Evolutionary conservation across 2,797 vertebrate species (phyloP).

Genomic region (Parambassis ranga): DNA sequence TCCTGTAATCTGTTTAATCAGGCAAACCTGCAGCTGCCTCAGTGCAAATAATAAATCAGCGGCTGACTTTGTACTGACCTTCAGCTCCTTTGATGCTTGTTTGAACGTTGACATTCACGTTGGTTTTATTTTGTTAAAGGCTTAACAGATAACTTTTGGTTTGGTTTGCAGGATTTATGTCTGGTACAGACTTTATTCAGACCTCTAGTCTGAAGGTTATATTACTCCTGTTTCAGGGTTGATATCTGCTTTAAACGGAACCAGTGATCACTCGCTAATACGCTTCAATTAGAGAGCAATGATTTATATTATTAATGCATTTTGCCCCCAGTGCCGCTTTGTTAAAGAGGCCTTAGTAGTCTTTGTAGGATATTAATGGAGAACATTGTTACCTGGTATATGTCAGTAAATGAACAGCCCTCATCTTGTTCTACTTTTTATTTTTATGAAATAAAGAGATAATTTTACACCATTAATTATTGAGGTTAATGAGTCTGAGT

Average conservation of each 20-base stretch:
- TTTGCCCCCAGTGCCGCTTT: slow-evolving; percentile 15
- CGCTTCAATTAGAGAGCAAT: slow-evolving; percentile 4
- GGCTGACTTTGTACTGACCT: slow-evolving; percentile 34
- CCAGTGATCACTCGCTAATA: slow-evolving; percentile 2
- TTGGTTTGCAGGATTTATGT: background rate
- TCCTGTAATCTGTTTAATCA: slow-evolving; percentile 31
- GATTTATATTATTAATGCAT: slow-evolving; percentile 44
- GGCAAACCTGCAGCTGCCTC: slow-evolving; percentile 28
- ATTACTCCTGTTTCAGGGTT: background rate
- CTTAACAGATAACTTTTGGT: slow-evolving; percentile 11
- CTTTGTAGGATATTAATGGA: background rate
- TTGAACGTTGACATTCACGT: slow-evolving; percentile 9
- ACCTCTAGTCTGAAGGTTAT: background rate
- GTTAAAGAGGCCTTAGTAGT: slow-evolving; percentile 18
- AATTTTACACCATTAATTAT: background rate
- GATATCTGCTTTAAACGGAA: slow-evolving; percentile 2
- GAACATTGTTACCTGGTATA: background rate
- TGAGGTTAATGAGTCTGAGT: too few species aligned
- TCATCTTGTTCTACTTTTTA: background rate
- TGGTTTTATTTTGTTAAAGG: slow-evolving; percentile 13
- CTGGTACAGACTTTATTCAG: background rate
- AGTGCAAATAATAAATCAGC: slow-evolving; percentile 23
- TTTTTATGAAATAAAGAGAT: background rate
- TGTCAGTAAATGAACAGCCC: slow-evolving; percentile 10
- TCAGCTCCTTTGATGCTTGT: slow-evolving; percentile 7